phyloP scores from a whole-genome alignment of 2,797 vertebrate genomes.

The Strix occidentalis region DNA sequence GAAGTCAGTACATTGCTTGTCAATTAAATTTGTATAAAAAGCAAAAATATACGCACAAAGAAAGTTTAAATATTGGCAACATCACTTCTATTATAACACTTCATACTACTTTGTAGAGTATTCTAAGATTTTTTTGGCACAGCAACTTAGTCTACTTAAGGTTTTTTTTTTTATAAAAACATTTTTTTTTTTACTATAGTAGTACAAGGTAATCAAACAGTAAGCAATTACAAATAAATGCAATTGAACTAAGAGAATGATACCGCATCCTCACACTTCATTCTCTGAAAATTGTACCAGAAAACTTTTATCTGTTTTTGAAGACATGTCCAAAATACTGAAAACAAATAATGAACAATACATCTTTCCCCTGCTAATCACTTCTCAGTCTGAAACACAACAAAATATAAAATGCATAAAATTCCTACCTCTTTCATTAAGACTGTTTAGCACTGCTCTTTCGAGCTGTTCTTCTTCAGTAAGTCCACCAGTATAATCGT shows the following conservation, averaged over 20 bases:
- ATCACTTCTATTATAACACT: background rate
- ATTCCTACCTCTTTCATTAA: slow-evolving; percentile 82
- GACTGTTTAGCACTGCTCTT: slow-evolving; percentile 85
- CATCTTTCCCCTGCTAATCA: background rate
- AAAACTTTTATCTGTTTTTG: background rate
- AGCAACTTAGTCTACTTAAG: background rate
- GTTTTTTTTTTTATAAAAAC: background rate
- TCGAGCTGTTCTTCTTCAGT: slow-evolving; percentile 89
- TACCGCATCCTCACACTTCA: background rate
- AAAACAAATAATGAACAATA: background rate
- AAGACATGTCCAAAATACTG: background rate
- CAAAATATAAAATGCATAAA: background rate
- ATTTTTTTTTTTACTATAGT: background rate
- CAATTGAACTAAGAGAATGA: background rate
- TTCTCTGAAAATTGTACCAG: background rate
- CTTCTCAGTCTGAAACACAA: background rate
- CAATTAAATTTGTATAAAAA: background rate
- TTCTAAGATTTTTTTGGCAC: background rate
- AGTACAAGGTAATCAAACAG: background rate
- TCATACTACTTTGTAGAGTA: background rate
- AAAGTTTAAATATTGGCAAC: background rate
- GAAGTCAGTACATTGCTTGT: background rate
- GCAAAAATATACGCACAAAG: background rate
- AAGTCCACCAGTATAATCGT: slow-evolving; percentile 81
- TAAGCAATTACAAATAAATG: background rate